These are phyloP conservation scores for Plagodis pulveraria DNA, from an alignment of 2,888 invertebrate species.

Conservation along the genomic window DNA sequence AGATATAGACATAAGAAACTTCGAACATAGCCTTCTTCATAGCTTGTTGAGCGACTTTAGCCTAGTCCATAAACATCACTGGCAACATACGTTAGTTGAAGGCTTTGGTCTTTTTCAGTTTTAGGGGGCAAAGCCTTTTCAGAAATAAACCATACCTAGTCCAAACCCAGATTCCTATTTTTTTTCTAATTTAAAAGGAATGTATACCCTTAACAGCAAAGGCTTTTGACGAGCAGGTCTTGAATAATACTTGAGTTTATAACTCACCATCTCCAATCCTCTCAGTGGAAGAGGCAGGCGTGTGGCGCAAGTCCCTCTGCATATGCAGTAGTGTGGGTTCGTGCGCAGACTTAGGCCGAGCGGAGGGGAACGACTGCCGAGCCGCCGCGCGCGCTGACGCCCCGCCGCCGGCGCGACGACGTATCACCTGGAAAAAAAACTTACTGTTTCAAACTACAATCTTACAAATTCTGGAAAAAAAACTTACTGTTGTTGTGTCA, in stretches of 20 bases:
- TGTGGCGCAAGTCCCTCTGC: slow-evolving; percentile 62
- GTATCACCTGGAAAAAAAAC: slow-evolving; percentile 80
- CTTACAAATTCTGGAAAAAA: slow-evolving; percentile 59
- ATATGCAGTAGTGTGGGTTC: slow-evolving; percentile 28
- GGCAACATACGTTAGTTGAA: too few relatives aligned
- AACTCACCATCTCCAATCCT: slow-evolving; percentile 78
- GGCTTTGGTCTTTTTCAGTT: too few relatives aligned
- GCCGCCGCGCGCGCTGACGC: slow-evolving; percentile 85
- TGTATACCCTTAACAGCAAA: not conserved
- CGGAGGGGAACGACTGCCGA: slow-evolving; percentile 86
- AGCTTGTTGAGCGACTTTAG: too few relatives aligned
- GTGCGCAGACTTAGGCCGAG: slow-evolving; percentile 77
- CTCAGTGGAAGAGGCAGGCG: slow-evolving; percentile 85
- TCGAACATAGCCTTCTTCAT: too few relatives aligned
- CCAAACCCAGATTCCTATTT: too few relatives aligned
- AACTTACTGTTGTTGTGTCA: too few relatives aligned
- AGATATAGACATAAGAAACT: too few relatives aligned
- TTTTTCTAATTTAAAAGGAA: too few relatives aligned
- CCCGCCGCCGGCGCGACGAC: slow-evolving; percentile 79
- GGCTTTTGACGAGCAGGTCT: not conserved
- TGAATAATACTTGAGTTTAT: not conserved
- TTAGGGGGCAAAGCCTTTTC: too few relatives aligned
- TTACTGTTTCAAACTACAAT: not conserved
- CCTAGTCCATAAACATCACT: too few relatives aligned
- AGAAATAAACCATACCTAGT: too few relatives aligned